These are phyloP conservation scores for Chaunax sp. DNA, from an alignment of 2,797 vertebrate species.

Conservation along the genomic window DNA sequence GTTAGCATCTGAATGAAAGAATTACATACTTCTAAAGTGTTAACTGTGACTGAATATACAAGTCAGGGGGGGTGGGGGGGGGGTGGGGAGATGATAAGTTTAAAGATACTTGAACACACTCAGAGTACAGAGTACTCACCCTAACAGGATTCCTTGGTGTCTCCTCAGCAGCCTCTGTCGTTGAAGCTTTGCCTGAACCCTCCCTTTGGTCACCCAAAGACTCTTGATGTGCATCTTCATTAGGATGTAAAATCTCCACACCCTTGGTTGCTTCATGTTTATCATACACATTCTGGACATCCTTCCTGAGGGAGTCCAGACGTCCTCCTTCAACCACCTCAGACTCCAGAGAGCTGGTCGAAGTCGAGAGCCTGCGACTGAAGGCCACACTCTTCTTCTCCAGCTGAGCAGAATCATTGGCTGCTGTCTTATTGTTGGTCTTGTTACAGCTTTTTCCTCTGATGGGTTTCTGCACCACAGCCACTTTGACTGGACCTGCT, in stretches of 20 bases:
- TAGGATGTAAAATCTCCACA: background rate
- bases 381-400: slow-evolving; percentile 11
- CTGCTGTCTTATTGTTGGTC: slow-evolving; percentile 28
- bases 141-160: slow-evolving; percentile 22
- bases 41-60: no score
- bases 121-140: slow-evolving; percentile 48
- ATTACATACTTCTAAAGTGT: no score
- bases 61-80: no score
- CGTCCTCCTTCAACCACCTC: slow-evolving; percentile 25
- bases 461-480: slow-evolving; percentile 33
- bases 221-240: slow-evolving; percentile 3
- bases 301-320: slow-evolving; percentile 3
- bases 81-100: background rate
- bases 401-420: background rate
- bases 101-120: slow-evolving; percentile 2
- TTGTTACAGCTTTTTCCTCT: slow-evolving; percentile 21
- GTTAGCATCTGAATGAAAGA: no score
- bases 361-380: slow-evolving; percentile 23
- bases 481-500: slow-evolving; percentile 50
- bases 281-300: slow-evolving; percentile 5
- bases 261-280: background rate
- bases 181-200: background rate
- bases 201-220: background rate
- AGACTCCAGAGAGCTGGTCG: slow-evolving; percentile 38
- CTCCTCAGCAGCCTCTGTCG: background rate